Evolutionary conservation across 2,888 invertebrate genomes (phyloP).

Genomic region (Diplolepis rosae): DNA sequence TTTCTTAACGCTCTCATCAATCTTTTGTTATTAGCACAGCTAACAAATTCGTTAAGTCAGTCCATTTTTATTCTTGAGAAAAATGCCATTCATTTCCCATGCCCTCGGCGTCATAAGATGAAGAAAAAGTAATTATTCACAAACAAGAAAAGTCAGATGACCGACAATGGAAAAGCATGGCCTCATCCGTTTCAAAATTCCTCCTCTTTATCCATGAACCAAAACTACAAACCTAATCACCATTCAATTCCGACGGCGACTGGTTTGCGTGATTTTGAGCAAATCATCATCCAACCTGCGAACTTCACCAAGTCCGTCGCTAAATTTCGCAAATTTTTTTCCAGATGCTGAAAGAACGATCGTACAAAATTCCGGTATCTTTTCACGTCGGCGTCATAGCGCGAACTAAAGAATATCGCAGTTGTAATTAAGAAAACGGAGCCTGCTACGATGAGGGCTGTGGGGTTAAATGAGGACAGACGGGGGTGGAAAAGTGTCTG

Average conservation of each 20-base stretch:
- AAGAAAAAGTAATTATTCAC: no score
- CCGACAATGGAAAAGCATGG: no score
- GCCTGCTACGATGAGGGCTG: conserved; percentile 56
- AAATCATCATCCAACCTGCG: neutral
- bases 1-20: no score
- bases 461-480: conserved; percentile 65
- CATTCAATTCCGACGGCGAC: conserved; percentile 15
- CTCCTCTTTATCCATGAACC: neutral
- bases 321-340: neutral
- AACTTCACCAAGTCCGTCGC: neutral
- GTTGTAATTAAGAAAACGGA: conserved; percentile 73
- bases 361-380: conserved; percentile 60
- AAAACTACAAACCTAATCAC: neutral
- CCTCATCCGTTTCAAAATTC: neutral
- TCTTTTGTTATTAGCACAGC: no score
- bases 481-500: conserved; percentile 71
- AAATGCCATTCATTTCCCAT: no score
- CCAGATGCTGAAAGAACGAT: neutral
- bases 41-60: no score
- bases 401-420: conserved; percentile 73
- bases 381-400: conserved; percentile 72
- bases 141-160: no score
- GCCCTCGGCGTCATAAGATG: no score
- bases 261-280: neutral
- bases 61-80: no score